Evolutionary conservation across 2,797 vertebrate genomes (phyloP).

Genomic region (Gymnoscopelus braueri): DNA sequence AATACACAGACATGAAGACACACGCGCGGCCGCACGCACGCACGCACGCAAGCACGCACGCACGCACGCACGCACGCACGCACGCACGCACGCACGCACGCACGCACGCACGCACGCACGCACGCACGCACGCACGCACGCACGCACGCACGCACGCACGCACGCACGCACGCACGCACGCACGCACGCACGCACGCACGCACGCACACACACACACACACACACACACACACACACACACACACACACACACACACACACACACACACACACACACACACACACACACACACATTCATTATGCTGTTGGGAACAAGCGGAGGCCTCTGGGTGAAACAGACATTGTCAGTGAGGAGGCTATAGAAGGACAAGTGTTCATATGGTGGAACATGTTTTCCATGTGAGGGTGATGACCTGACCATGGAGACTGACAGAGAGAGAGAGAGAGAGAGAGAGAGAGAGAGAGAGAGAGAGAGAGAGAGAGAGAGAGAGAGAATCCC

Average conservation of each 20-base stretch:
- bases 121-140: not conserved
- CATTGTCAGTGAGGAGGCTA: not conserved
- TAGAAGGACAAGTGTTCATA: not conserved
- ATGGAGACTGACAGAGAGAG: slow-evolving; percentile 16
- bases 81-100: slow-evolving; percentile 29
- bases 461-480: slow-evolving; percentile 45
- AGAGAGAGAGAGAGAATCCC: slow-evolving; percentile 56
- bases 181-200: too few relatives aligned
- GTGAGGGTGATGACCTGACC: slow-evolving; percentile 39
- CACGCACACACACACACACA: slow-evolving; percentile 1
- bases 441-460: slow-evolving; percentile 52
- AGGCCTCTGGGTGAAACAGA: not conserved
- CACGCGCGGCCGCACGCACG: too few relatives aligned
- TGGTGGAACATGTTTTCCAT: slow-evolving; percentile 44
- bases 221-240: not conserved
- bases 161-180: too few relatives aligned
- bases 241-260: slow-evolving; percentile 8
- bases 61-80: slow-evolving; percentile 3
- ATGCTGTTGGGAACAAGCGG: not conserved
- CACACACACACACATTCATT: not conserved
- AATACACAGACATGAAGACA: too few relatives aligned
- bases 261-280: not conserved
- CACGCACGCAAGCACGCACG: too few relatives aligned
- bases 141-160: not conserved
- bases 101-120: not conserved